phyloP scores from a whole-genome alignment of 2,113 vertebrate species.

The Okapia johnstoni region DNA sequence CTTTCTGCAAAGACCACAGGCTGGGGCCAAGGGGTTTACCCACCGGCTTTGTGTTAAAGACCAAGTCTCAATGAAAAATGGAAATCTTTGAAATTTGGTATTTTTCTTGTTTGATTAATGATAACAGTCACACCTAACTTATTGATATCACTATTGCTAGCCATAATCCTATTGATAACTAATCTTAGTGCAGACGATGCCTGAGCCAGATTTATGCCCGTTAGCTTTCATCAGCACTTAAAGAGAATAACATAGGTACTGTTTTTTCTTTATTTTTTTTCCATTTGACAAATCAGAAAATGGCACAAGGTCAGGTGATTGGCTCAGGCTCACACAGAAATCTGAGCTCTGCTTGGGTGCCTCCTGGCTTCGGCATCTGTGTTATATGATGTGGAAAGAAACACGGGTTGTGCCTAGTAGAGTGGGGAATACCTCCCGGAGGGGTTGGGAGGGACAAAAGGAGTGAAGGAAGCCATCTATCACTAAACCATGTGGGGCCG shows the following conservation, averaged over 20 bases:
- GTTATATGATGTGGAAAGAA: background rate
- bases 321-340: background rate
- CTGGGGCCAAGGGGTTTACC: background rate
- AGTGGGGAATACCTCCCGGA: rapidly evolving
- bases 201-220: background rate
- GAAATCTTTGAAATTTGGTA: background rate
- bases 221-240: background rate
- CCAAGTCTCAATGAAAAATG: background rate
- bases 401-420: background rate
- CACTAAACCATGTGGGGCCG: rapidly evolving
- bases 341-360: background rate
- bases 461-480: rapidly evolving
- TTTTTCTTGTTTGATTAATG: background rate
- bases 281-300: background rate
- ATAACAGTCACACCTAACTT: background rate
- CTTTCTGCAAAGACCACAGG: background rate
- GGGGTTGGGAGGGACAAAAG: rapidly evolving
- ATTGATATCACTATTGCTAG: background rate
- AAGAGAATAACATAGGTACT: background rate
- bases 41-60: background rate
- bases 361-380: background rate
- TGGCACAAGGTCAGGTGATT: background rate
- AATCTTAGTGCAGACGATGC: background rate
- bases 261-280: background rate
- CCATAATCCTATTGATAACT: background rate